A percentile compares a stretch with the other conserved stretches of the same genome.
Conservation (phyloP, 2,797 vertebrate genomes). For the Tarsius wallacei region DNA sequence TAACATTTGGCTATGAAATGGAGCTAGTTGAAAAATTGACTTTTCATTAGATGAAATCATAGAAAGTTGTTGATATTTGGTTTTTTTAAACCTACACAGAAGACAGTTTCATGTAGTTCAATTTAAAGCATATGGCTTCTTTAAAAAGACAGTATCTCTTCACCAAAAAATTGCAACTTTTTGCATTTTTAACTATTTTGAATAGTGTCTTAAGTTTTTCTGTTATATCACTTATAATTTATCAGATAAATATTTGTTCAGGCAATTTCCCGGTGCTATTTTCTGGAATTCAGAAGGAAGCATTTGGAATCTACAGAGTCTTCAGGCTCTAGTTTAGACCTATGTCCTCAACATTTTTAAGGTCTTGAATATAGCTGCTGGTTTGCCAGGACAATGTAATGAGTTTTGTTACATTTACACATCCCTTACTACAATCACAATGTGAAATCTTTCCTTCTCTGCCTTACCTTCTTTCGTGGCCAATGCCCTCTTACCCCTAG, state of each 20-base stretch:
- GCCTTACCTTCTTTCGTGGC: background rate
- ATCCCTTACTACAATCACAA: background rate
- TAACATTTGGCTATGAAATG: background rate
- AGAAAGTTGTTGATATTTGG: background rate
- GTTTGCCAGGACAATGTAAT: background rate
- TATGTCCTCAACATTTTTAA: background rate
- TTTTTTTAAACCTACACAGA: background rate
- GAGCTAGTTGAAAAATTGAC: background rate
- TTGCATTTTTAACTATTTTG: constrained; percentile 26
- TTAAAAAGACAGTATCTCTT: background rate
- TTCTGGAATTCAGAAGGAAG: constrained; percentile 30
- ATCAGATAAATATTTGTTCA: background rate
- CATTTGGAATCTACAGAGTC: background rate
- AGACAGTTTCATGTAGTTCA: background rate
- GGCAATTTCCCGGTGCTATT: background rate
- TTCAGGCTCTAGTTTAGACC: background rate
- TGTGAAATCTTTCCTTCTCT: background rate
- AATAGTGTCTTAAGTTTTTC: background rate
- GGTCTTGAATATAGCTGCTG: background rate
- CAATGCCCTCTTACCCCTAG: background rate
- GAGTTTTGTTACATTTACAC: background rate
- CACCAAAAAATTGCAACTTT: background rate
- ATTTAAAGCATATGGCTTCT: constrained; percentile 9
- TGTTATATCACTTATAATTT: background rate
- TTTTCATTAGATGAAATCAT: constrained; percentile 15